Evolutionary conservation across 2,888 invertebrate genomes (phyloP).

Genomic region (Homarus gammarus): DNA sequence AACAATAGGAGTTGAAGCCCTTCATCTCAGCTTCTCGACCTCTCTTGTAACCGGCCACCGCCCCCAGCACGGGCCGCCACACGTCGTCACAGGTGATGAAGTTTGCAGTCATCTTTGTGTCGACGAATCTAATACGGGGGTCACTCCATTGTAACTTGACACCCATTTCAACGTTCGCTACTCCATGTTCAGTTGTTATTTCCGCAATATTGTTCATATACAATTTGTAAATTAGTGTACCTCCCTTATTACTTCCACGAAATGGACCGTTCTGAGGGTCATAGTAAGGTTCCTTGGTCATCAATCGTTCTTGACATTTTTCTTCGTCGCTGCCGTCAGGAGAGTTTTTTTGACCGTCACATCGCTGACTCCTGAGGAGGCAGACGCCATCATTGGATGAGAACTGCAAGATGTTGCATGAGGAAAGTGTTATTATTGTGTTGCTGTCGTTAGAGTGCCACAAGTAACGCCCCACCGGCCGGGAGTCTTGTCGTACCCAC

Average conservation of each 20-base stretch:
- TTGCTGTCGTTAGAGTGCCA: not conserved
- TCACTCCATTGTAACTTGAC: not conserved
- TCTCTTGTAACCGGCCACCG: not conserved
- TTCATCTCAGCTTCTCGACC: not conserved
- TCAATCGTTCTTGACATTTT: not conserved
- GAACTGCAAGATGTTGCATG: slow-evolving; percentile 29
- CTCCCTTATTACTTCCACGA: not conserved
- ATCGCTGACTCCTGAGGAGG: not conserved
- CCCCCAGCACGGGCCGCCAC: not conserved
- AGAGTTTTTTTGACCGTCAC: not conserved
- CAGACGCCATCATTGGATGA: slow-evolving; percentile 20
- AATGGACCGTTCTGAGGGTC: not conserved
- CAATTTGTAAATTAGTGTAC: not conserved
- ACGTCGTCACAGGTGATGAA: not conserved
- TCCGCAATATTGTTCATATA: not conserved
- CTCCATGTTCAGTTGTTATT: not conserved
- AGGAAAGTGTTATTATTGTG: not conserved
- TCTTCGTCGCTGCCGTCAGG: slow-evolving; percentile 27
- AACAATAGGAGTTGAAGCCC: not conserved
- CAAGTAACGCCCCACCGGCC: not conserved
- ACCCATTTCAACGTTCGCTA: not conserved
- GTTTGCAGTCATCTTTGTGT: not conserved
- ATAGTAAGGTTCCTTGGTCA: not conserved
- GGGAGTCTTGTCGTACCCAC: not conserved
- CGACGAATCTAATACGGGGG: not conserved